These are phyloP conservation scores for Pantelozetes paolii DNA, from an alignment of 2,888 invertebrate genomes.

Conservation along the genomic window DNA sequence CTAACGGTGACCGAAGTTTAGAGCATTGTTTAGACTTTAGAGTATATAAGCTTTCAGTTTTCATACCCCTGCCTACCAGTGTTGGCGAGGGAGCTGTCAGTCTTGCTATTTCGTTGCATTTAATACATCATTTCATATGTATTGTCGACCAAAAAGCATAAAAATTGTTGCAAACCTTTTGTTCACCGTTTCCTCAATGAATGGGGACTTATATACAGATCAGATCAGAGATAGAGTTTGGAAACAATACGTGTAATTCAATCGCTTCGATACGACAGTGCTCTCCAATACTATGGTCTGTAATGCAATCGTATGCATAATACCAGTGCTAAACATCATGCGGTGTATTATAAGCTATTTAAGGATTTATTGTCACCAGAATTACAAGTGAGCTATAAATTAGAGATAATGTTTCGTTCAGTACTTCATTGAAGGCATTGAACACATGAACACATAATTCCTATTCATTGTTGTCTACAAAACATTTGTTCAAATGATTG, in stretches of 20 bases:
- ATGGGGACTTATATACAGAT: conserved; percentile 32
- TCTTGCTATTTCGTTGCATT: conserved; percentile 31
- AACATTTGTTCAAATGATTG: conserved; percentile 6
- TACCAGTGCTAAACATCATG: conserved; percentile 28
- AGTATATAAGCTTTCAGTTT: neutral
- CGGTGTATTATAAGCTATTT: conserved; percentile 35
- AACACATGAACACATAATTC: neutral
- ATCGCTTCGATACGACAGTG: conserved; percentile 3
- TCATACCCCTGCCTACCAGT: neutral
- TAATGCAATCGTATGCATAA: conserved; percentile 20
- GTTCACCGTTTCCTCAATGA: conserved; percentile 24
- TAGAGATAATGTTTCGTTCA: conserved; percentile 29
- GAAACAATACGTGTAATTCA: conserved; percentile 33
- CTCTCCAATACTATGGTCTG: neutral
- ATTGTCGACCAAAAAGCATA: conserved; percentile 30
- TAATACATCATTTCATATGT: conserved; percentile 33
- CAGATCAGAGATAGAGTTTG: conserved; percentile 32
- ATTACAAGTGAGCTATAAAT: conserved; percentile 35
- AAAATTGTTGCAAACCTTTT: conserved; percentile 20
- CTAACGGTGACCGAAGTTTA: conserved; percentile 24
- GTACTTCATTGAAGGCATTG: conserved; percentile 14
- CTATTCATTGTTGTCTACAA: neutral
- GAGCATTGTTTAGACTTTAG: neutral
- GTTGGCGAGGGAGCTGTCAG: conserved; percentile 1
- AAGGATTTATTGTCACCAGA: conserved; percentile 26